Percentiles rank a stretch among this genome's conserved stretches.
Conservation (phyloP, 2,797 vertebrate species). For the Platalea minor region DNA sequence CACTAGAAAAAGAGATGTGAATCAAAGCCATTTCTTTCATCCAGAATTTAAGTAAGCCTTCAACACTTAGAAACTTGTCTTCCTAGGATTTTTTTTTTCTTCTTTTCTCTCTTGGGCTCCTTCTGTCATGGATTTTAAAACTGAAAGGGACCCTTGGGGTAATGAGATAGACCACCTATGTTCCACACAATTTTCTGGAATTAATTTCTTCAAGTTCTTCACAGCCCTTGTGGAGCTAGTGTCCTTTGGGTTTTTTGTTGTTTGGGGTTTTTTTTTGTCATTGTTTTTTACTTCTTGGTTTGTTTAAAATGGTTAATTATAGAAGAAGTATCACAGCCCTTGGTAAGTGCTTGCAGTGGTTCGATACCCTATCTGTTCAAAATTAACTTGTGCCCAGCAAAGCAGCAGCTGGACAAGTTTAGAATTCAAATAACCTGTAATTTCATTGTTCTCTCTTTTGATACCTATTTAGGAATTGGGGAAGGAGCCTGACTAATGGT, state of each 20-base stretch:
- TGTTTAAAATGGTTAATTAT: not conserved
- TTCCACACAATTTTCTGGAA: not conserved
- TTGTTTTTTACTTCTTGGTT: not conserved
- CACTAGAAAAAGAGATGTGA: not conserved
- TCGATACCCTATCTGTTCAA: not conserved
- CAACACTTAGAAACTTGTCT: not conserved
- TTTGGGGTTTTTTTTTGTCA: not conserved
- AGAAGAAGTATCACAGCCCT: not conserved
- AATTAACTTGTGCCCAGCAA: not conserved
- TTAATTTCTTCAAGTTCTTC: not conserved
- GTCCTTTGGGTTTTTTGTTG: not conserved
- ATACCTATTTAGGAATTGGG: not conserved
- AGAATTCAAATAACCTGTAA: not conserved
- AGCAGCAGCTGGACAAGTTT: not conserved
- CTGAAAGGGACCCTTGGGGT: not conserved
- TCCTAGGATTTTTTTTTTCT: not conserved
- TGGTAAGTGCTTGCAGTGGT: not conserved
- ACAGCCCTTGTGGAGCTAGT: not conserved
- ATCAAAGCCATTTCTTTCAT: not conserved
- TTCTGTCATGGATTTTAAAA: slow-evolving; percentile 7
- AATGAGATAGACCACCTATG: not conserved
- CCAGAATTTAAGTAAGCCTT: slow-evolving; percentile 16
- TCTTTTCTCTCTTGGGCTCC: not conserved
- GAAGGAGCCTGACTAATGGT: not conserved
- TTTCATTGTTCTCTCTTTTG: not conserved